Evolutionary conservation across 2,888 invertebrate species (phyloP).

Genomic region (Tipula vernalis): DNA sequence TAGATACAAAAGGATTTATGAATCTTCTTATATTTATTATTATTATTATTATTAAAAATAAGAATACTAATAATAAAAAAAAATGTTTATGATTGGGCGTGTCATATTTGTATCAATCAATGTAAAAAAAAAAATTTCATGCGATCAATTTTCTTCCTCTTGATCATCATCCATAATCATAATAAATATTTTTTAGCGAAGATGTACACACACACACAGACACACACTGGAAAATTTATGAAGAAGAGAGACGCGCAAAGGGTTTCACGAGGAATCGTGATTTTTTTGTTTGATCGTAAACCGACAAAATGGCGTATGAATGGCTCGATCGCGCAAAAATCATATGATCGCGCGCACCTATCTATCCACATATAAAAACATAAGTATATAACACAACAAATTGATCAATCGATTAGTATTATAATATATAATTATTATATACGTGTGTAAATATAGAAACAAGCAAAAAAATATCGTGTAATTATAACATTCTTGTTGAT

Average conservation of each 20-base stretch:
- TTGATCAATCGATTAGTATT: slow-evolving; percentile 9
- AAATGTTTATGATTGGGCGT: slow-evolving; percentile 17
- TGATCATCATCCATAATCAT: slow-evolving; percentile 9
- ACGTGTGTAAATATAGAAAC: slow-evolving; percentile 5
- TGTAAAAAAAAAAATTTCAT: slow-evolving; percentile 8
- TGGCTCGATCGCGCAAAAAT: background rate
- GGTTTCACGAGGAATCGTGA: background rate
- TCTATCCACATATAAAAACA: background rate
- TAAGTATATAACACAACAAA: background rate
- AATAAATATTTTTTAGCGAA: slow-evolving; percentile 8
- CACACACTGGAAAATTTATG: background rate
- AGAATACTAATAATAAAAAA: background rate
- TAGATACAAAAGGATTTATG: background rate
- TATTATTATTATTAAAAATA: background rate
- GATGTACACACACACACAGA: background rate
- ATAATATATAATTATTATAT: slow-evolving; percentile 5
- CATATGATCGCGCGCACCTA: background rate
- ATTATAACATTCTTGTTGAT: slow-evolving; percentile 10
- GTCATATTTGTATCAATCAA: slow-evolving; percentile 22
- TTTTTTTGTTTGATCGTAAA: slow-evolving; percentile 8
- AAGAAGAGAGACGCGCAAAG: background rate
- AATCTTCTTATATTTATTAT: background rate
- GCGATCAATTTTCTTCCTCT: background rate
- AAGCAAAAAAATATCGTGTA: background rate
- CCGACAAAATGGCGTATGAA: slow-evolving; percentile 4